Base-by-base conservation (phyloP, 2,888 invertebrate species). In the Margaritifera margaritifera region DNA sequence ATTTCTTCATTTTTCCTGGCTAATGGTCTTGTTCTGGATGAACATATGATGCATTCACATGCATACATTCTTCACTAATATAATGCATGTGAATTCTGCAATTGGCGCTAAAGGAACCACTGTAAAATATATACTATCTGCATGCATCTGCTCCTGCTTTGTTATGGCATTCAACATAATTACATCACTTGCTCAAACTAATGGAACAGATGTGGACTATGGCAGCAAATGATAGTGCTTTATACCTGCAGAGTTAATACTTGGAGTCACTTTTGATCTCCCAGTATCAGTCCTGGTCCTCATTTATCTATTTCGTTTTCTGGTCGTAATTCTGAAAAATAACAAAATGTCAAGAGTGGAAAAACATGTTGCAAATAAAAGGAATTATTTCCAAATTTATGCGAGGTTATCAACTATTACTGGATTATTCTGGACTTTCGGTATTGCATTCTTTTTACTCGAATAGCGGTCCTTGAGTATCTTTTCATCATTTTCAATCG, bases 41-140 rank as follows among this genome's bases (percentile, higher is more conserved):
- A 75, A 75, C 51, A 69, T 75, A 18, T 75, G 75, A 31, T 69
- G 58, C 31, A 58, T 62, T n/a, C 75, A 75, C 25, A 75, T 75
- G 75, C 62, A 70, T 20, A 62, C 52, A 24, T 64, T 69, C n/a
- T 75, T 75, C 62, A 60, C n/a, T 11, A 50, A 57, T 31, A 27
- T 63, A 25, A 27, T 25, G 19, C 52, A n/a, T 19, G 51, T 42
- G 1, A 15, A 31, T 20, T 18, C 8, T 4, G 42, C 20, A 1
- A 24, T 11, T 2, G 51, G 19, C 2, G 25, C 20, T 15, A 20
- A 50, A 6, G 22, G 56, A 19, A 58, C 55, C 22, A 71, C 69
- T 3, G 1, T 67, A 18, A 11, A 67, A 15, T 76, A 76, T 24
- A 63, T 50, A 6, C 25, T 60, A 18, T 73, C 73, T 60, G 58